These are phyloP conservation scores for Catharus fuscescens DNA, from an alignment of 2,113 vertebrate genomes.

Conservation along the genomic window DNA sequence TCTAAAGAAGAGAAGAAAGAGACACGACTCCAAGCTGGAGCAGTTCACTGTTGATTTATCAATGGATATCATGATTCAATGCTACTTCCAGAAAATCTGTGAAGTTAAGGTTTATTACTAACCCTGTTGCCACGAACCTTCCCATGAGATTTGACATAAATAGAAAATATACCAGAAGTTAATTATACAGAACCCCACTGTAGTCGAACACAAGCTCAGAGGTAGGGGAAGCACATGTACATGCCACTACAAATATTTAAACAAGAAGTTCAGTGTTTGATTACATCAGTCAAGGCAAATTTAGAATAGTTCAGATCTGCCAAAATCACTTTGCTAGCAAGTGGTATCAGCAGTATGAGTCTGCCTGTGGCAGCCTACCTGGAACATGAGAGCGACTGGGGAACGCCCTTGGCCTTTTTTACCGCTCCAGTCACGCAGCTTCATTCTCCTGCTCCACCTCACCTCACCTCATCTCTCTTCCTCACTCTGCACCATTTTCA, in stretches of 20 bases:
- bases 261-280: constrained; percentile 18
- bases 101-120: background rate
- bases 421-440: background rate
- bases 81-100: constrained; percentile 10
- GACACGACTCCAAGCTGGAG: background rate
- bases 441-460: background rate
- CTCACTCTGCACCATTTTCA: background rate
- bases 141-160: background rate
- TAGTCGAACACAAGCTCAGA: background rate
- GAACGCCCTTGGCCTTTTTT: background rate
- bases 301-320: background rate
- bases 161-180: background rate
- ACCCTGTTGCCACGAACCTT: background rate
- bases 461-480: background rate
- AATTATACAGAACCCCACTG: background rate
- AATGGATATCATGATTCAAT: background rate
- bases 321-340: background rate
- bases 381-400: background rate
- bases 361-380: background rate
- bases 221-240: background rate
- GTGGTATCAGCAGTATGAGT: background rate
- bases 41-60: background rate
- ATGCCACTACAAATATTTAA: background rate
- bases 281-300: constrained; percentile 19
- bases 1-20: background rate